These are phyloP conservation scores for Melanotaenia duboulayi DNA, from an alignment of 2,113 vertebrate species.

Conservation along the genomic window DNA sequence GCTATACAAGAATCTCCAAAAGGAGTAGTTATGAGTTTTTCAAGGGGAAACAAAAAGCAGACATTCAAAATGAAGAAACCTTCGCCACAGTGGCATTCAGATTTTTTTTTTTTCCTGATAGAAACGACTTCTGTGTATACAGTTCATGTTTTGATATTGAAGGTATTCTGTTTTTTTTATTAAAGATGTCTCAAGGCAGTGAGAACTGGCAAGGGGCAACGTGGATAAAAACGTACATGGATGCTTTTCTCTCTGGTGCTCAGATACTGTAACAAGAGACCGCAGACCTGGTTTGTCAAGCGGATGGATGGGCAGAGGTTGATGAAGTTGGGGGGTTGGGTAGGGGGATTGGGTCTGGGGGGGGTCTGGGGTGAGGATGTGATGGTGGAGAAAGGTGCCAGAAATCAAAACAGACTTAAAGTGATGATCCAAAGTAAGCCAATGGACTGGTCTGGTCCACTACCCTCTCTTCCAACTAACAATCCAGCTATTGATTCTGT, in stretches of 20 bases:
- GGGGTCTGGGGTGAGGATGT: constrained; percentile 16
- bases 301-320: constrained; percentile 40
- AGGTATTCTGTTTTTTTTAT: constrained; percentile 33
- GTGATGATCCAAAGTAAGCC: constrained; percentile 57
- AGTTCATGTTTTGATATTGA: constrained; percentile 38
- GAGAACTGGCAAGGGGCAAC: constrained; percentile 40
- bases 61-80: constrained; percentile 16
- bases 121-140: constrained; percentile 25
- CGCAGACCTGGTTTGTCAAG: constrained; percentile 46
- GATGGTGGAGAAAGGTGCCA: constrained; percentile 52
- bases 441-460: constrained; percentile 37
- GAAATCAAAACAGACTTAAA: constrained; percentile 64
- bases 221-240: constrained; percentile 62
- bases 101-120: constrained; percentile 29
- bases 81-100: not conserved
- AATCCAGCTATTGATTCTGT: constrained; percentile 65
- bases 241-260: constrained; percentile 49
- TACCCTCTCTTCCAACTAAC: constrained; percentile 45
- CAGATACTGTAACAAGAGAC: constrained; percentile 60
- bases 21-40: not conserved
- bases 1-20: not conserved
- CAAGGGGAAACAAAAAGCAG: not conserved
- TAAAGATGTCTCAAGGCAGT: constrained; percentile 40
- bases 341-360: too few species aligned
- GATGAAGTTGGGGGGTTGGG: constrained; percentile 15